Evolutionary conservation across 2,888 invertebrate genomes (phyloP), one percentile per base, ranked within the genome.

Genomic region (Eilema griseolum): DNA sequence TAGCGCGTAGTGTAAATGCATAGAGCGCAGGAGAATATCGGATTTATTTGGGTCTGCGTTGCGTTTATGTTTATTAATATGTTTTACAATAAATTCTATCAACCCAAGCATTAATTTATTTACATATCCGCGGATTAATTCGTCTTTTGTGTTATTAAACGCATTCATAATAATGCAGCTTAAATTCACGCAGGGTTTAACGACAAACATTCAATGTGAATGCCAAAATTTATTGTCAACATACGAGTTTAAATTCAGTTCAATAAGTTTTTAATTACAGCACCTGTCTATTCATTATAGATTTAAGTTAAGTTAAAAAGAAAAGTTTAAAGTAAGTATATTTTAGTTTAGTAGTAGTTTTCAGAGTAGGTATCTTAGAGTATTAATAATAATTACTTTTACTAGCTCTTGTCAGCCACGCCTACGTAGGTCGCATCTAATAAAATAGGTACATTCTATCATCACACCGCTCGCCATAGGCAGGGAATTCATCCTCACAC

Each of bases 181-280:
- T 59, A n/a, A 33, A 59, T 37, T 23, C 23, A 20, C 20, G 12
- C 66, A 24, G n/a, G 24, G 24, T 26, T 37, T 37, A 37, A n/a
- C 37, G 12, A 20, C 24, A 59, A 24, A 41, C 26, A 66, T 66
- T 11, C 24, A n/a, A n/a, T n/a, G n/a, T n/a, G n/a, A n/a, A n/a
- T n/a, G n/a, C n/a, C n/a, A 59, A 14, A 60, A 26, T 60, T 59
- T 12, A 60, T 37, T 60, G 59, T 8, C 26, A 33, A 24, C 59
- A 59, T 26, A 28, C 16, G 5, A 20, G 24, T 60, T 41, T 66
- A 66, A 66, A 60, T 37, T 57, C 57, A 20, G 20, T 41, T 37
- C 24, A 59, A 59, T 66, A 59, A 66, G 41, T 26, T 59, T 66
- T 60, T 37, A 28, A 37, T 41, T 20, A 41, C 0, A 63, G 12